Evolutionary conservation across 2,797 vertebrate genomes (phyloP), one percentile per base, ranked within the genome.

Genomic region (Vireo griseus): DNA sequence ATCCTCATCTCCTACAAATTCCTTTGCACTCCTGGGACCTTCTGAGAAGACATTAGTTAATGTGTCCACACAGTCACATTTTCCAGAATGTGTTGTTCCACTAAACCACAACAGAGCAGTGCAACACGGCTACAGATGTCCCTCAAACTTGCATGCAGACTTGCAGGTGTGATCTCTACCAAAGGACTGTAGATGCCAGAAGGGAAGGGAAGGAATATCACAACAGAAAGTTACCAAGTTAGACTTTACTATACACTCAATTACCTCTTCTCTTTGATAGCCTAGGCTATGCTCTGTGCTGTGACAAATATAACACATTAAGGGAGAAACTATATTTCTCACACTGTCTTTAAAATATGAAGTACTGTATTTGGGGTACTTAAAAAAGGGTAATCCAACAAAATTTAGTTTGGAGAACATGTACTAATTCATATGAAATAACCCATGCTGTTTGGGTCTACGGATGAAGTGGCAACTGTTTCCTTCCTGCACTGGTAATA

Each of bases 141-240:
- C 4, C 15, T 5, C 6, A 55, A 47, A 51, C 20, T 16, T n/a
- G 2, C 0, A 0, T 10, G 33, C 26, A 72, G n/a, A 28, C 16
- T 20, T 47, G 13, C 12, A 79, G 54, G 45, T 37, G 25, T 2
- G 0, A 58, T 48, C 13, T 44, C 37, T 66, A 16, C 14, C 48
- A 86, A 55, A 71, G 52, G 12, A 67, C 10, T 45, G 8, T 3
- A 66, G 26, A 74, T 28, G 28, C 20, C 31, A 50, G 37, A 89
- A 15, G 58, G 26, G n/a, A 15, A 83, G 37, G 37, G 24, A 28
- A 82, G 57, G 22, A 79, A 52, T 54, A 86, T 39, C 21, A 28
- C 62, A 73, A 35, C 4, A 40, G 6, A 63, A 87, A 82, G 15
- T 10, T 22, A 48, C 9, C 8, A n/a, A 52, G 6, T 12, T 50